Evolutionary conservation across 1,140 invertebrate species (phyloP).

Genomic region (Semibalanus balanoides): DNA sequence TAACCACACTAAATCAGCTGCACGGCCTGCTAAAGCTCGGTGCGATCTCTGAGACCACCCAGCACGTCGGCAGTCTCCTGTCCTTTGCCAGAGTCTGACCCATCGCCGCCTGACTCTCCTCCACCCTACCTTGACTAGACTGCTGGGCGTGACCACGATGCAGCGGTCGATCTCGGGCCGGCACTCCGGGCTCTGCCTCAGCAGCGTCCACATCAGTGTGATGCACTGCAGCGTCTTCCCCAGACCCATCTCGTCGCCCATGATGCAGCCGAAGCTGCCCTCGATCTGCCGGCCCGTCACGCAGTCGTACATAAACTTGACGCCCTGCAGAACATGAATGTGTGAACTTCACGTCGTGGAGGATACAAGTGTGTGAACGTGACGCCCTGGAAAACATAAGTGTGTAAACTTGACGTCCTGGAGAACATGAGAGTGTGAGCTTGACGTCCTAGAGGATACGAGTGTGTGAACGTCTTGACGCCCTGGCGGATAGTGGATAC

Average conservation of each 20-base stretch:
- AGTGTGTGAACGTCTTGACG: no score
- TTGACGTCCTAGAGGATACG: no score
- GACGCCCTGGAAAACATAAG: conserved; percentile 68
- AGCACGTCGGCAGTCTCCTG: no score
- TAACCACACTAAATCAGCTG: no score
- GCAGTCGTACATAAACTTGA: conserved; percentile 99
- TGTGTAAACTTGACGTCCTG: no score
- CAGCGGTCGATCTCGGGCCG: conserved; percentile 32
- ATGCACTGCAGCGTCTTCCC: conserved; percentile 99
- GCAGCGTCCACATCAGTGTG: conserved; percentile 85
- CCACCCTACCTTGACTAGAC: conserved; percentile 74
- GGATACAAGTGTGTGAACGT: conserved; percentile 7
- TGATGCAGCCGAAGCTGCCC: conserved; percentile 82
- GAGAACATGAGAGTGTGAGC: no score
- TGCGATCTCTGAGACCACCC: no score
- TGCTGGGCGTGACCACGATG: conserved; percentile 79
- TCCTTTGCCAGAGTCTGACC: no score
- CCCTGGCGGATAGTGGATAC: no score
- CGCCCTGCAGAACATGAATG: conserved; percentile 44
- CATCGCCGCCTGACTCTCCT: no score
- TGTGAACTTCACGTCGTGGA: conserved; percentile 29
- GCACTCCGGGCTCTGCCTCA: conserved; percentile 57
- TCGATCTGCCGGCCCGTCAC: conserved; percentile 84
- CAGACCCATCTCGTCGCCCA: conserved; percentile 97
- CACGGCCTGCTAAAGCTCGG: no score